Evolutionary conservation across 2,888 invertebrate genomes (phyloP).

Genomic region (Aricia artaxerxes): DNA sequence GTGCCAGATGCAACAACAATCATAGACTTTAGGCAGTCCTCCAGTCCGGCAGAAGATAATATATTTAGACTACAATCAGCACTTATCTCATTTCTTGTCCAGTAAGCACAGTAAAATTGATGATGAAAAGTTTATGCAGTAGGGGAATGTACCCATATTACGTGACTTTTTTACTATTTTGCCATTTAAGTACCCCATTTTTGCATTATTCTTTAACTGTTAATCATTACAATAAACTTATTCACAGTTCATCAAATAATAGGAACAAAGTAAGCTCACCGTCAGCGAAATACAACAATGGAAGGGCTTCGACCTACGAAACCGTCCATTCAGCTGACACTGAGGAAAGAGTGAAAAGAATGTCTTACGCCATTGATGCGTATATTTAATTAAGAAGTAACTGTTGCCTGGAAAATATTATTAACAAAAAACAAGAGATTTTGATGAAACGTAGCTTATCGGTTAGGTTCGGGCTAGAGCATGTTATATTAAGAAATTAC

Average conservation of each 20-base stretch:
- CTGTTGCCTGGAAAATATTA: background rate
- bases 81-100: no score
- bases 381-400: background rate
- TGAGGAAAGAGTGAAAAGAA: background rate
- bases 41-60: no score
- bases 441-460: no score
- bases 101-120: no score
- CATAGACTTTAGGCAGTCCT: no score
- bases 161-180: no score
- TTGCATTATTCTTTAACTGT: background rate
- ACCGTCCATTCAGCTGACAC: background rate
- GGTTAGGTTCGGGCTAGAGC: no score
- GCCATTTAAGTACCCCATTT: background rate
- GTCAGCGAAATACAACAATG: constrained; percentile 10
- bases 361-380: background rate
- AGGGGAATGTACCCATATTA: no score
- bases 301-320: background rate
- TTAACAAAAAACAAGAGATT: background rate
- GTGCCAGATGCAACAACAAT: no score
- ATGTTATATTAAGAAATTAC: no score
- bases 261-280: background rate
- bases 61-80: no score
- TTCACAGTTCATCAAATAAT: constrained; percentile 15
- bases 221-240: background rate
- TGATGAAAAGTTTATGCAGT: no score